Conservation (phyloP, 2,113 vertebrate species). For the Brachypteracias leptosomus region DNA sequence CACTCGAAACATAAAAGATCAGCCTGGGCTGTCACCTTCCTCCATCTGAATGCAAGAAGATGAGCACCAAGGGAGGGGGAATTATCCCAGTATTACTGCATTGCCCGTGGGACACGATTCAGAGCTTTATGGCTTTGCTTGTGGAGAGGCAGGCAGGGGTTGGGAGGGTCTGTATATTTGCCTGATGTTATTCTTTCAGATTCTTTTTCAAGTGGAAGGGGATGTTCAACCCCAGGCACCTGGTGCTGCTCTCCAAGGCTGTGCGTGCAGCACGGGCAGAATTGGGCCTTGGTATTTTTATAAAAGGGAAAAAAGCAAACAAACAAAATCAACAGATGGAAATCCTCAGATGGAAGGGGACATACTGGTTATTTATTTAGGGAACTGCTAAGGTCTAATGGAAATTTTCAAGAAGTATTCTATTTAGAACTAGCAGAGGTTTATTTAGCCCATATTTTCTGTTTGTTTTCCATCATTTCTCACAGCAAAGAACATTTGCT, state of each 20-base stretch:
- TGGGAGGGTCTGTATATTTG: background rate
- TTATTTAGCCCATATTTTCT: conserved; percentile 48
- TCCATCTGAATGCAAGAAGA: background rate
- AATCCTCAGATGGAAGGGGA: conserved; percentile 24
- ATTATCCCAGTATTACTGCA: background rate
- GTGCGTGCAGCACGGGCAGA: background rate
- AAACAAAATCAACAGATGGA: conserved; percentile 35
- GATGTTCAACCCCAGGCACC: fast-evolving
- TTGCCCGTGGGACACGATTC: too few species aligned
- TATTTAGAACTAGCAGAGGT: conserved; percentile 30
- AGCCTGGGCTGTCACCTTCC: background rate
- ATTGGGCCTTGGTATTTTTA: background rate
- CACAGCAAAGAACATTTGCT: conserved; percentile 37
- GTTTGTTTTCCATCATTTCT: conserved; percentile 57
- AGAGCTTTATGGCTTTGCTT: background rate
- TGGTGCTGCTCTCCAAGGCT: background rate
- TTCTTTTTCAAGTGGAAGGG: background rate
- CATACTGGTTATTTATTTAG: conserved; percentile 42
- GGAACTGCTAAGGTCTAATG: conserved; percentile 33
- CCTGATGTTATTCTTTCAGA: background rate
- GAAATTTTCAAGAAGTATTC: conserved; percentile 41
- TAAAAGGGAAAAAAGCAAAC: conserved; percentile 8
- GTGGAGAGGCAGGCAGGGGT: background rate
- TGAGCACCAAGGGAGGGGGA: background rate
- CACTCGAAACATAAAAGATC: background rate